Evolutionary conservation across 2,888 invertebrate genomes (phyloP), one percentile per base, ranked within the genome.

Genomic region (Diaprepes abbreviatus): DNA sequence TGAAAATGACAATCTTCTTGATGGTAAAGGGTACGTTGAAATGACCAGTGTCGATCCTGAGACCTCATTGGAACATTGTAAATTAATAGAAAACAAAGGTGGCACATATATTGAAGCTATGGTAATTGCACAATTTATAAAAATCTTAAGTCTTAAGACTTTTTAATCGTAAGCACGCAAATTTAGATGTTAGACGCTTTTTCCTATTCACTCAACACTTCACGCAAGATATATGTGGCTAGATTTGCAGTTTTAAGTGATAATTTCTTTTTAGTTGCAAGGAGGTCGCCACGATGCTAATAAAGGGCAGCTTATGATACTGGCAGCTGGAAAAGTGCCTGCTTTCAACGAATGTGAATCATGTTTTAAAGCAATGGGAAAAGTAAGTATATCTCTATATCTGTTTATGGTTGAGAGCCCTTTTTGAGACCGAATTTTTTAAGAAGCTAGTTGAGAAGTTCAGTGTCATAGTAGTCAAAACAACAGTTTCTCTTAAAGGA

Each of bases 11-110:
- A 93, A 94, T 80, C 92, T 93, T 74, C 83, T 88, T 16, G 83
- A 87, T 12, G 88, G 88, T 19, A 98, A 97, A 83, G 95, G 95
- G 59, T 97, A 95, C 84, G 95, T 98, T 10, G 97, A 97, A 86
- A 96, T 98, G 96, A 96, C 97, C 3, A 93, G 95, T 16, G 93
- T 97, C 73, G 97, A 97, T 85, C 91, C 94, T 0, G 96, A 97
- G 82, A 95, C 96, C 0, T 96, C 96, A 1, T 91, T 93, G 82
- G 96, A 97, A 80, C 94, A 97, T 78, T 92, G 93, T 16, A 95
- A 96, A 83, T 95, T 95, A 50, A 93, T 98, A 80, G 90, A 90
- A 75, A 91, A 91, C 40, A 92, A 93, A 82, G 97, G 96, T 35
- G 97, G 97, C 3, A 88, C 94, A 19, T 98, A 96, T 84, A 86